Percentiles rank a stretch among this genome's conserved stretches.
Evolutionary conservation across 35 echinoderm and acorn worm genomes (phyloP).

Genomic region (Diadema setosum): DNA sequence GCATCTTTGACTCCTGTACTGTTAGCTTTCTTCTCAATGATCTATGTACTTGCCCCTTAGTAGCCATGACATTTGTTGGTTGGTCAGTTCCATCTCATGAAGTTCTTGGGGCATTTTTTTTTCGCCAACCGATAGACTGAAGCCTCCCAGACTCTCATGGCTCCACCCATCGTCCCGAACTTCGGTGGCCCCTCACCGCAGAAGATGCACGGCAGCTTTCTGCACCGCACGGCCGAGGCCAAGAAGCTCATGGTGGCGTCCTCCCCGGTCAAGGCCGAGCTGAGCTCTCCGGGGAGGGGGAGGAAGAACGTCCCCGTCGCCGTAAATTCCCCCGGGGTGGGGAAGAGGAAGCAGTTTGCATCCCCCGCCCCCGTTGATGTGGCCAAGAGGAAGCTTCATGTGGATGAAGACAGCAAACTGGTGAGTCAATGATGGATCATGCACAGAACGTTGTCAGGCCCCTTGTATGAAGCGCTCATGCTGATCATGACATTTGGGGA

Average conservation of each 20-base stretch:
- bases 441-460: no score
- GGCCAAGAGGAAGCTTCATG: constrained; percentile 67
- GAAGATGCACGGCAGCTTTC: constrained; percentile 94
- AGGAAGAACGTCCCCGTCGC: no score
- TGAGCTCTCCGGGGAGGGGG: constrained; percentile 39
- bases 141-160: constrained; percentile 57
- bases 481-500: no score
- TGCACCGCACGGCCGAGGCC: constrained; percentile 51
- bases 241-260: constrained; percentile 63
- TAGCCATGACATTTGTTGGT: no score
- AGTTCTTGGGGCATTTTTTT: no score
- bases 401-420: constrained; percentile 90
- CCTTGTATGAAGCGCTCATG: no score
- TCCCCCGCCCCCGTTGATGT: neutral
- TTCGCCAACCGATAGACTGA: constrained; percentile 50
- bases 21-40: no score
- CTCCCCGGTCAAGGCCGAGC: constrained; percentile 51
- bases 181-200: constrained; percentile 75
- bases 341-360: constrained; percentile 40
- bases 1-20: no score
- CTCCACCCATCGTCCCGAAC: constrained; percentile 18
- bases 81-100: no score
- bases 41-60: no score
- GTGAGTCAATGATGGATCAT: neutral
- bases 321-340: neutral